phyloP scores from a whole-genome alignment of 2,888 invertebrate species.

The Orthosia cruda region DNA sequence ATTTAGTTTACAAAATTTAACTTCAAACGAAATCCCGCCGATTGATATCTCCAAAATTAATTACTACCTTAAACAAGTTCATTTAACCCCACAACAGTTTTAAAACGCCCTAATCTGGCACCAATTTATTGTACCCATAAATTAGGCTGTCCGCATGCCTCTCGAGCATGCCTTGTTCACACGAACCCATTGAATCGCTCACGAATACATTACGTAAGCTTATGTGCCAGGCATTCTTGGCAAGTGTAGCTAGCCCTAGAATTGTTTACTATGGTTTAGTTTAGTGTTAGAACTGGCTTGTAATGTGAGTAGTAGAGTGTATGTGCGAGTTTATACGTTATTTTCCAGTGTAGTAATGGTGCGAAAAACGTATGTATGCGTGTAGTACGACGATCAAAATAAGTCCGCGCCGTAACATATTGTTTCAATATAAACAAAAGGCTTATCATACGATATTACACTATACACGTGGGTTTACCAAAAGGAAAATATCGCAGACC shows the following conservation, averaged over 20 bases:
- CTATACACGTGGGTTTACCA: too few species aligned
- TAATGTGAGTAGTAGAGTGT: conserved; percentile 32
- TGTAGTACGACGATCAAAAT: background rate
- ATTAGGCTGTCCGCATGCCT: conserved; percentile 21
- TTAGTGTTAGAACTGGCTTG: conserved; percentile 37
- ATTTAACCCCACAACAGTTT: conserved; percentile 17
- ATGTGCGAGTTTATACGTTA: background rate
- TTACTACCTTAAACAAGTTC: background rate
- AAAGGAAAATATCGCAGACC: too few species aligned
- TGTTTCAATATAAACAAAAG: background rate
- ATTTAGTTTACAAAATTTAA: background rate
- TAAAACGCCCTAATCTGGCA: conserved; percentile 15
- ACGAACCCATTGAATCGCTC: conserved; percentile 57
- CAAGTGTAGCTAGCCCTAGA: conserved; percentile 47
- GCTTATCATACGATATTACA: background rate
- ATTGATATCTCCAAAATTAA: conserved; percentile 7
- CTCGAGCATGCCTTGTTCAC: conserved; percentile 47
- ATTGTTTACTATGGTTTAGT: conserved; percentile 51
- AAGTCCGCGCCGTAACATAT: background rate
- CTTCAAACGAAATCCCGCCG: too few species aligned
- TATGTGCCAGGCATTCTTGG: conserved; percentile 59
- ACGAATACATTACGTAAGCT: conserved; percentile 50
- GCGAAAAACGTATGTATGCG: background rate
- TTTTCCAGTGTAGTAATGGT: background rate
- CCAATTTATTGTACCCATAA: conserved; percentile 34